phyloP scores from a whole-genome alignment of 2,888 invertebrate species.

The Myopa testacea region DNA sequence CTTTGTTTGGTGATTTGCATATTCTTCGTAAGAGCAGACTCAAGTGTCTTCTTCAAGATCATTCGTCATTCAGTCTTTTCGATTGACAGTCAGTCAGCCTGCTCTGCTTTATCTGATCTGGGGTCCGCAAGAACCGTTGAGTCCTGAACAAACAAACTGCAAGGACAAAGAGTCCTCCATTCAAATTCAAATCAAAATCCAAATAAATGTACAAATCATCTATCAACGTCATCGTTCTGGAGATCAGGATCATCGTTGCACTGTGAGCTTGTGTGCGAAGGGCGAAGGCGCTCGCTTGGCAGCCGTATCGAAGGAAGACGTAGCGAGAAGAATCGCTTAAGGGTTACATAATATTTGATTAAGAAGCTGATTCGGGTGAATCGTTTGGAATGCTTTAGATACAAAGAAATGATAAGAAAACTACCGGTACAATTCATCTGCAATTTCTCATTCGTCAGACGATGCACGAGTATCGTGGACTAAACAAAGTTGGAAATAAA shows the following conservation, averaged over 20 bases:
- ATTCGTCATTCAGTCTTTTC: slow-evolving; percentile 44
- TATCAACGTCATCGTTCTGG: slow-evolving; percentile 51
- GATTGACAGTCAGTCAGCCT: slow-evolving; percentile 40
- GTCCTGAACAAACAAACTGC: slow-evolving; percentile 58
- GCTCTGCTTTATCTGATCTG: slow-evolving; percentile 59
- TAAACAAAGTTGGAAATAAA: no score
- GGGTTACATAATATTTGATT: slow-evolving; percentile 23
- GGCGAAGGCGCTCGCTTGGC: slow-evolving; percentile 49
- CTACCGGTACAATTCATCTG: not conserved
- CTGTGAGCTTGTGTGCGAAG: slow-evolving; percentile 49
- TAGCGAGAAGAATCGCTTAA: slow-evolving; percentile 35
- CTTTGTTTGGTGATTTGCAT: slow-evolving; percentile 54
- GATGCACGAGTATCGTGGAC: not conserved
- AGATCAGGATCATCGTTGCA: slow-evolving; percentile 15
- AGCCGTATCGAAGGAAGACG: slow-evolving; percentile 27
- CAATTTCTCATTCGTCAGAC: not conserved
- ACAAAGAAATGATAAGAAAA: not conserved
- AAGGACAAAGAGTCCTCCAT: slow-evolving; percentile 44
- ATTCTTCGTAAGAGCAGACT: slow-evolving; percentile 46
- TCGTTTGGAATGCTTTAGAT: not conserved
- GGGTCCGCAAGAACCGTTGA: slow-evolving; percentile 45
- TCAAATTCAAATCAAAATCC: slow-evolving; percentile 56
- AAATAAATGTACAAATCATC: slow-evolving; percentile 58
- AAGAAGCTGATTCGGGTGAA: not conserved
- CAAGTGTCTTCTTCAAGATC: slow-evolving; percentile 44